Conservation (phyloP, 2,888 invertebrate species). For the Mythimna impura region DNA sequence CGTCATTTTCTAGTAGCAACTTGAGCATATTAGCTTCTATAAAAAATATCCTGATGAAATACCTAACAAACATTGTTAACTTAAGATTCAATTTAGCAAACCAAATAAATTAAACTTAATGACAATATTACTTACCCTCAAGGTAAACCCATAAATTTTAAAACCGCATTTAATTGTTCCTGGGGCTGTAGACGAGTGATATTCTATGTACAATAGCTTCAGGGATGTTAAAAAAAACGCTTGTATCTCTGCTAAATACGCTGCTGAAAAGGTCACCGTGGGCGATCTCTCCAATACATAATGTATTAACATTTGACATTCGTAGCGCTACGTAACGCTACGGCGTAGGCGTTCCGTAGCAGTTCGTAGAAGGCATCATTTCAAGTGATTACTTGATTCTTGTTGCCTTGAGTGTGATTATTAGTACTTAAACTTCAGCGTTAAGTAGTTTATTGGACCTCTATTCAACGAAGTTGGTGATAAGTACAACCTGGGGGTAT, state of each 20-base stretch:
- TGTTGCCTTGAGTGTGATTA: slow-evolving; percentile 6
- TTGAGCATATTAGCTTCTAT: too few species aligned
- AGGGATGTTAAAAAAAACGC: too few species aligned
- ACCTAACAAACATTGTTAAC: background rate
- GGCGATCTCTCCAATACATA: too few species aligned
- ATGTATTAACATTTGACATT: slow-evolving; percentile 17
- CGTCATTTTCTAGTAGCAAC: too few species aligned
- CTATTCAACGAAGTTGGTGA: background rate
- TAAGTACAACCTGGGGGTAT: too few species aligned
- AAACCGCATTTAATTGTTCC: slow-evolving; percentile 33
- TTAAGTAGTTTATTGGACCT: background rate
- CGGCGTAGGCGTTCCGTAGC: slow-evolving; percentile 63
- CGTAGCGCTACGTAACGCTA: slow-evolving; percentile 56
- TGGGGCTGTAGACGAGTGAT: background rate
- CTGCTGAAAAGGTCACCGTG: too few species aligned
- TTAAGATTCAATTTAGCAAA: background rate
- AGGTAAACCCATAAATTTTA: slow-evolving; percentile 11
- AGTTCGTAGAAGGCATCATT: slow-evolving; percentile 47
- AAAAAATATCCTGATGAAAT: too few species aligned
- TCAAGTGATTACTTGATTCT: slow-evolving; percentile 10
- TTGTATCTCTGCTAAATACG: too few species aligned
- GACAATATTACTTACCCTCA: background rate
- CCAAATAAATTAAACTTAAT: background rate
- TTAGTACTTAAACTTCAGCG: background rate
- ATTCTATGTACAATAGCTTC: too few species aligned